Conservation (phyloP, 1,140 invertebrate species). For the Bombus haemorrhoidalis region DNA sequence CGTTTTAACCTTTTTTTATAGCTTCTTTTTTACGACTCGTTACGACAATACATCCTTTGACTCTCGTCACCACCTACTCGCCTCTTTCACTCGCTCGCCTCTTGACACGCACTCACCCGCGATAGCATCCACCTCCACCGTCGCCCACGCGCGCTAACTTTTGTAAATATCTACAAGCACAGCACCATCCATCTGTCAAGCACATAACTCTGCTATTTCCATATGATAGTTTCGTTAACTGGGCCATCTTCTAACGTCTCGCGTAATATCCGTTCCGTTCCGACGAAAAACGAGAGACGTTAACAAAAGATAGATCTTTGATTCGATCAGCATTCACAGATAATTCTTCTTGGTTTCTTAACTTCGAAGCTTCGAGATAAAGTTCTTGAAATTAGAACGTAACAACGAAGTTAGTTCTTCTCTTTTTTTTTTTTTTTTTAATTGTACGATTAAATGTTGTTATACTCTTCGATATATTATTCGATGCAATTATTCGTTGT, state of each 20-base stretch:
- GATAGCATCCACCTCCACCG: background rate
- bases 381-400: no score
- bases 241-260: background rate
- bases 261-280: no score
- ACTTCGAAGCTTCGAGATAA: no score
- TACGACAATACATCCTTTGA: slow-evolving; percentile 55
- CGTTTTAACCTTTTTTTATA: slow-evolving; percentile 47
- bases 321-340: background rate
- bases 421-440: no score
- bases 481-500: no score
- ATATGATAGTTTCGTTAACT: background rate
- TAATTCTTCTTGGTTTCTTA: no score
- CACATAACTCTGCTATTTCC: background rate
- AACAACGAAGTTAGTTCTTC: no score
- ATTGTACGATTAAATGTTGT: no score
- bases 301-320: background rate
- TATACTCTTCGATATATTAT: no score
- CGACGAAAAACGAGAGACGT: background rate
- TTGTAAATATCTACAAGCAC: slow-evolving; percentile 25
- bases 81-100: slow-evolving; percentile 20
- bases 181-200: background rate
- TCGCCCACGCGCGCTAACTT: background rate
- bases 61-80: slow-evolving; percentile 40
- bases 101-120: slow-evolving; percentile 1
- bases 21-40: slow-evolving; percentile 24